Evolutionary conservation across 2,113 vertebrate genomes (phyloP), one percentile per base, ranked within the genome.

Genomic region (Sitta europaea): DNA sequence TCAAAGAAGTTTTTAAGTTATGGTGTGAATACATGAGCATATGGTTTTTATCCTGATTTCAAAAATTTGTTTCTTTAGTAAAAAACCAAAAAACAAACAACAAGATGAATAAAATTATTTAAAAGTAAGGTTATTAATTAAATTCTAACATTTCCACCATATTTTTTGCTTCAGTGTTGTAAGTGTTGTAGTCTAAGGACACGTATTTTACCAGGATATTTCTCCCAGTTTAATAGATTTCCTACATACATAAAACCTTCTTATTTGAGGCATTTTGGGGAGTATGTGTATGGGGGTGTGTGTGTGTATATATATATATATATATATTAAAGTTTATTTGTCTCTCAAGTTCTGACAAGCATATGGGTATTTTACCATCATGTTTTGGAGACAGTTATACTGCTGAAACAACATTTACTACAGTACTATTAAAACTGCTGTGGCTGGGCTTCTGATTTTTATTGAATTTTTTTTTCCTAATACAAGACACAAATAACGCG

Each of bases 281-380:
- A 2, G 3, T 65, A 5, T 21, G 0, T 79, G 2, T 74, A 0
- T 50, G 1, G n/a, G n/a, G n/a, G n/a, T n/a, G n/a, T n/a, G n/a
- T n/a, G n/a, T n/a, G n/a, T n/a, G n/a, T n/a, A 3, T 40, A 5
- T 14, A 18, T 57, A 7, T 29, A 7, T 28, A 21, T 42, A 9
- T 15, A 22, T 42, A 24, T 28, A 36, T 67, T 27, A n/a, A 90
- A 75, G 29, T 58, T 2, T 76, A 18, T 68, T 20, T 72, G 6
- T 66, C 35, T 92, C 82, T 83, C 14, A 58, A 5, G 25, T 86
- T 91, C 15, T 87, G 51, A 74, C n/a, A 81, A 55, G 17, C 45
- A 82, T 79, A 59, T 95, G 54, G 24, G 29, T 78, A 24, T 38
- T 81, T 72, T 35, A 61, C 14, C 14, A 7, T 88, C 58, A 40